Base-by-base conservation (phyloP, 2,113 vertebrate species). In the Elgaria multicarinata region DNA sequence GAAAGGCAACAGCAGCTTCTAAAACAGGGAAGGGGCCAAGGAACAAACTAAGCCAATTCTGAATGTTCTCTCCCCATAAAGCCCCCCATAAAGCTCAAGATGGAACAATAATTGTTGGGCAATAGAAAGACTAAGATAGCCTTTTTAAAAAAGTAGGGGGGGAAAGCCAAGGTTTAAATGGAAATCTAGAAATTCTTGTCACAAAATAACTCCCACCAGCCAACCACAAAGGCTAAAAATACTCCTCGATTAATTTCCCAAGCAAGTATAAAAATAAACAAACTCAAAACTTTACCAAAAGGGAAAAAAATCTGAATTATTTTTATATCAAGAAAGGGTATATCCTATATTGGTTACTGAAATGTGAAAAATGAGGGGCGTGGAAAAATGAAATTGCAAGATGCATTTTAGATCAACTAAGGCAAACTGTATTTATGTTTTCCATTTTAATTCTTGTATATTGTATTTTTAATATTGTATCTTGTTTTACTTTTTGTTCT, bases 191-290 rank as follows among this genome's bases (percentile, higher is more conserved):
- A 97, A 97, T 97, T 96, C 95, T 95, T 92, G 85, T 93, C 94
- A 92, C 95, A 97, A 97, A 97, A 95, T 97, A 96, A 96, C 94
- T 96, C 92, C 91, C 94, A 93, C 91, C 89, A 95, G 94, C 89
- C 94, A 94, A 95, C 96, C 97, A 94, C 96, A 95, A 90, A 90
- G 67, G 92, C 97, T 97, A 96, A 96, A 97, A 97, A 97, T 97
- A 97, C 89, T 94, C 92, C 92, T 94, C 95, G 95, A 97, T 96
- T 33, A 2, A 95, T 96, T 97, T 95, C 92, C 92, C 0, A 1
- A 91, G 95, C 90, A 92, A 77, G 94, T 67, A 92, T 81, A 94
- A 94, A 94, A 94, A 93, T 79, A 90, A 93, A 90, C 14, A 95
- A 94, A 92, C 87, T 90, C 85, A 79, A 84, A 89, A 88, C 55